Base-by-base conservation (phyloP, 2,113 vertebrate species). In the Leucopsar rothschildi region DNA sequence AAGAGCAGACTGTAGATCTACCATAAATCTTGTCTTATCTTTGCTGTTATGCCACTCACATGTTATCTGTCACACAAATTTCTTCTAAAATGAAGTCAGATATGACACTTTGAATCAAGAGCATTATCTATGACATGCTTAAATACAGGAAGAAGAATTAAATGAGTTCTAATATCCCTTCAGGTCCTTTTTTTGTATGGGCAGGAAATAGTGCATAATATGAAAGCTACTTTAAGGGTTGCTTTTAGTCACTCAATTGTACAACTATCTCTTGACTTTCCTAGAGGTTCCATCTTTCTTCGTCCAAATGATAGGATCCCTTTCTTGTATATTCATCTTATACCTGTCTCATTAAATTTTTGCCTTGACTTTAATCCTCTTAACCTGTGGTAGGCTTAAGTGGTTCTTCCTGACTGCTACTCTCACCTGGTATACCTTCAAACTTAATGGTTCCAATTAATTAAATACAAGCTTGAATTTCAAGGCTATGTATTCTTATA, bases 31-130 rank as follows among this genome's bases (percentile, higher is more conserved):
- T 61, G 4, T 35, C 25, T n/a, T 61, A 5, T 35, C 25, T 39
- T 78, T 3, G 3, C 18, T 80, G 12, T 5, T 86, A 9, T n/a
- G 12, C 29, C 15, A 4, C 42, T 47, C 69, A 28, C 0, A 0
- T 1, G 3, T 18, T 35, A 16, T 91, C 23, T 63, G 37, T 52
- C 49, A 49, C 20, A 40, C 19, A 35, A 2, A 29, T 31, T 65
- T 72, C 6, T 61, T 76, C 20, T 35, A 3, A 72, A 78, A 25
- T 44, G 49, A 55, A 69, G 57, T 61, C 24, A 82, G 24, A 39
- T 57, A 6, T 60, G 27, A 37, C 20, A 22, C 40, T 82, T 92
- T 35, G 39, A 49, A 59, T 81, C 40, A 86, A 91, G 27, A 42
- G 15, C 61, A 37, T 2, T 49, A 59, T n/a, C 20, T 69, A 4